These are phyloP conservation scores for Hymenopus coronatus DNA, from an alignment of 2,888 invertebrate genomes.

Conservation along the genomic window DNA sequence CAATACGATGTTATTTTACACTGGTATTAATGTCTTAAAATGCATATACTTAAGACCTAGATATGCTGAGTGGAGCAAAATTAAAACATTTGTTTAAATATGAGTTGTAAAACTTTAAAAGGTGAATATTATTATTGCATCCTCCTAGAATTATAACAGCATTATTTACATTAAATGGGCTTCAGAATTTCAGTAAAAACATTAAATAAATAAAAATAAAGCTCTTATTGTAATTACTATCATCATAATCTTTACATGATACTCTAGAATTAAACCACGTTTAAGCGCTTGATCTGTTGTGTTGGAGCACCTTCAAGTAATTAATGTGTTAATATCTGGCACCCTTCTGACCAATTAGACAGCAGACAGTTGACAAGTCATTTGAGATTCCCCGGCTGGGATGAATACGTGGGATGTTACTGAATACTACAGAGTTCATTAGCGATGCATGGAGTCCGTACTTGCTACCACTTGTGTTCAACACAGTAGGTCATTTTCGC, in stretches of 20 bases:
- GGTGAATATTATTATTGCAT: too few relatives aligned
- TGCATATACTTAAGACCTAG: too few relatives aligned
- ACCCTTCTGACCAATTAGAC: neutral
- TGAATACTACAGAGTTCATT: neutral
- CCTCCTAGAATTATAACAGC: too few relatives aligned
- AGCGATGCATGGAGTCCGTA: neutral
- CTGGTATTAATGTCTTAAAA: too few relatives aligned
- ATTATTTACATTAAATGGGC: too few relatives aligned
- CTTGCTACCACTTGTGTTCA: neutral
- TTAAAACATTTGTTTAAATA: too few relatives aligned
- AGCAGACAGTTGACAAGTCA: neutral
- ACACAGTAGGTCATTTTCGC: neutral
- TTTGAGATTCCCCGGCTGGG: neutral
- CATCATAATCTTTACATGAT: neutral
- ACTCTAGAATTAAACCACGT: neutral
- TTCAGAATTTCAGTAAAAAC: too few relatives aligned
- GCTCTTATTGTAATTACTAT: neutral
- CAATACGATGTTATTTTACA: too few relatives aligned
- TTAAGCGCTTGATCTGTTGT: neutral
- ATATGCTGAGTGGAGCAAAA: too few relatives aligned
- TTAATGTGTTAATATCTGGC: neutral
- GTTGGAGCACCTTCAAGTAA: neutral
- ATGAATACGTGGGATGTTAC: neutral
- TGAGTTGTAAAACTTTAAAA: too few relatives aligned
- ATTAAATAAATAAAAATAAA: too few relatives aligned